Conservation (phyloP, 2,113 vertebrate species). For the Sylvietta virens region DNA sequence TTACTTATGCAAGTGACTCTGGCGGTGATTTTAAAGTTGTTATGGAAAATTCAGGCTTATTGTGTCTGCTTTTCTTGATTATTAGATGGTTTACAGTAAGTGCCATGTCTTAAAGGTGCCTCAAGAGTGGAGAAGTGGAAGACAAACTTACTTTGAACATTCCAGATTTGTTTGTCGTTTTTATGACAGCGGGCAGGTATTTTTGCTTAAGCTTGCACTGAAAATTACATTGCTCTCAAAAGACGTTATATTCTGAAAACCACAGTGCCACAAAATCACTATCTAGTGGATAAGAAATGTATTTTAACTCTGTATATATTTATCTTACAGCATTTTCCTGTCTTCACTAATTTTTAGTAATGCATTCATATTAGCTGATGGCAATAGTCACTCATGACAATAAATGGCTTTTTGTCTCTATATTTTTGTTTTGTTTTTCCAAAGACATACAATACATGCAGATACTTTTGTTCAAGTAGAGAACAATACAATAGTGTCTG, state of each 20-base stretch:
- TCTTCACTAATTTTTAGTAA: constrained; percentile 79
- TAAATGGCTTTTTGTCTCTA: constrained; percentile 69
- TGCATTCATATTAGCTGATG: constrained; percentile 80
- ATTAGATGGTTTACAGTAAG: constrained; percentile 69
- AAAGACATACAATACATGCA: constrained; percentile 70
- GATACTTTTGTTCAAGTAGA: constrained; percentile 70
- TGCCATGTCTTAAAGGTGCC: constrained; percentile 66
- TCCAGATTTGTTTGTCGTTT: constrained; percentile 74
- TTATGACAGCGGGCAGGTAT: constrained; percentile 70
- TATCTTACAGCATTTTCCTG: constrained; percentile 80
- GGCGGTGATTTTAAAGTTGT: constrained; percentile 41
- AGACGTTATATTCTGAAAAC: constrained; percentile 72
- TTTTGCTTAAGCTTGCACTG: constrained; percentile 88
- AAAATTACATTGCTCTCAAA: constrained; percentile 72
- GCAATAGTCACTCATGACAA: constrained; percentile 69
- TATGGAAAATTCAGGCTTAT: constrained; percentile 40
- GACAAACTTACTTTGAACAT: constrained; percentile 79
- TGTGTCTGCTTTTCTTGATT: constrained; percentile 65
- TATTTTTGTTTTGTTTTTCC: constrained; percentile 71
- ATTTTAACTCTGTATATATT: constrained; percentile 88
- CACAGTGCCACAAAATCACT: constrained; percentile 80
- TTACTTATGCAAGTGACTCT: constrained; percentile 69
- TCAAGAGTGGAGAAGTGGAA: constrained; percentile 66
- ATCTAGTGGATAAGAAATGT: constrained; percentile 78
- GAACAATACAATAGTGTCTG: constrained; percentile 65